Evolutionary conservation across 2,113 vertebrate genomes (phyloP).

Genomic region (Ginglymostoma cirratum): DNA sequence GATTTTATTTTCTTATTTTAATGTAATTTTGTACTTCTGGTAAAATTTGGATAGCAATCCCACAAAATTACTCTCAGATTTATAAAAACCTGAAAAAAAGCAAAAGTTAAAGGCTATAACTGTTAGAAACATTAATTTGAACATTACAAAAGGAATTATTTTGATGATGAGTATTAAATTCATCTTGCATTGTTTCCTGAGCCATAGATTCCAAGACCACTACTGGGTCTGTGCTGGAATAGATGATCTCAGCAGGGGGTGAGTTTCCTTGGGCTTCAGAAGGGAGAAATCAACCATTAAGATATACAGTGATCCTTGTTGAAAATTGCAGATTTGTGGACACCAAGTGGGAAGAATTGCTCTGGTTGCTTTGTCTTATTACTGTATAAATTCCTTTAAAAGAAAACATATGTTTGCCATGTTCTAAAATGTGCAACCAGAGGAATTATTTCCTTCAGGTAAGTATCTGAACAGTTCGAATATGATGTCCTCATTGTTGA

Average conservation of each 20-base stretch:
- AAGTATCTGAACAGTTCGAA: background rate
- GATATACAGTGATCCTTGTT: background rate
- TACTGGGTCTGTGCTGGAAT: background rate
- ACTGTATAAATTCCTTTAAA: background rate
- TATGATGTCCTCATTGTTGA: background rate
- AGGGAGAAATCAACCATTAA: background rate
- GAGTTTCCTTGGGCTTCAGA: background rate
- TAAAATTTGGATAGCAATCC: background rate
- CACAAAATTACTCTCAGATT: background rate
- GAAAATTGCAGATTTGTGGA: background rate
- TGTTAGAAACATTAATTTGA: background rate
- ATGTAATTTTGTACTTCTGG: background rate
- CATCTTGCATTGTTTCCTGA: background rate
- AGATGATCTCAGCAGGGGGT: background rate
- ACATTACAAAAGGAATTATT: background rate
- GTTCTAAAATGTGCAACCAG: background rate
- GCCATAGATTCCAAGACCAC: background rate
- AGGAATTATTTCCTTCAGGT: background rate
- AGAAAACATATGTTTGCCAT: background rate
- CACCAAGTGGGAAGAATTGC: background rate
- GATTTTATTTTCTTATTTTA: background rate
- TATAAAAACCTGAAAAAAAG: background rate
- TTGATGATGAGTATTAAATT: background rate
- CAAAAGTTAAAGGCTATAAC: background rate
- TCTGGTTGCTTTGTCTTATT: background rate